These are phyloP conservation scores for Paedocypris sp. DNA, from an alignment of 2,113 vertebrate species.

Conservation along the genomic window DNA sequence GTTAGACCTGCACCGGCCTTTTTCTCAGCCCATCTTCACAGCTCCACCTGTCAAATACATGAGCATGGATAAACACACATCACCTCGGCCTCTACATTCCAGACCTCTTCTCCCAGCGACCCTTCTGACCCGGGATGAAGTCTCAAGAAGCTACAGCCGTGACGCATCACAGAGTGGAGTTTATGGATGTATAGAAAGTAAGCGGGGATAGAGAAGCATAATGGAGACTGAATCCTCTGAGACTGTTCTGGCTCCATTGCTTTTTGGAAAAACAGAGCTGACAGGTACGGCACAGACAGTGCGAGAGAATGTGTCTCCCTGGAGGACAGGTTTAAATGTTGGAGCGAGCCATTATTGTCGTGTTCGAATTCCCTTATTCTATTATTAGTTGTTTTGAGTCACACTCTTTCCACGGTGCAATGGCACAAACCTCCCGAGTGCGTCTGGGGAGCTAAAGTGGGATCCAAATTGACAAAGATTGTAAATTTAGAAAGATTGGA, in stretches of 20 bases:
- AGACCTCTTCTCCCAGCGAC: constrained; percentile 17
- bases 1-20: constrained; percentile 21
- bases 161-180: not conserved
- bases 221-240: not conserved
- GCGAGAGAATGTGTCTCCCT: not conserved
- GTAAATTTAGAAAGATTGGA: not conserved
- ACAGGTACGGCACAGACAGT: constrained; percentile 15
- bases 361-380: too few relatives aligned
- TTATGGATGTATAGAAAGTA: constrained; percentile 10
- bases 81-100: constrained; percentile 26
- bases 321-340: not conserved
- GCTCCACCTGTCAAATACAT: constrained; percentile 17
- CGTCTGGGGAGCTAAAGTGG: not conserved
- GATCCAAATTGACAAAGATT: constrained; percentile 3
- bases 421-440: not conserved
- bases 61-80: constrained; percentile 23
- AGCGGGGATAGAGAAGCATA: constrained; percentile 7
- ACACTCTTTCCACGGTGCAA: not conserved
- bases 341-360: not conserved
- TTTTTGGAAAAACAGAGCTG: not conserved
- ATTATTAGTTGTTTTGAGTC: not conserved
- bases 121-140: constrained; percentile 12
- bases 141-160: constrained; percentile 13
- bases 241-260: constrained; percentile 4
- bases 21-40: constrained; percentile 15